Base-by-base conservation (phyloP, 1,140 invertebrate genomes). In the Caerostris extrusa region DNA sequence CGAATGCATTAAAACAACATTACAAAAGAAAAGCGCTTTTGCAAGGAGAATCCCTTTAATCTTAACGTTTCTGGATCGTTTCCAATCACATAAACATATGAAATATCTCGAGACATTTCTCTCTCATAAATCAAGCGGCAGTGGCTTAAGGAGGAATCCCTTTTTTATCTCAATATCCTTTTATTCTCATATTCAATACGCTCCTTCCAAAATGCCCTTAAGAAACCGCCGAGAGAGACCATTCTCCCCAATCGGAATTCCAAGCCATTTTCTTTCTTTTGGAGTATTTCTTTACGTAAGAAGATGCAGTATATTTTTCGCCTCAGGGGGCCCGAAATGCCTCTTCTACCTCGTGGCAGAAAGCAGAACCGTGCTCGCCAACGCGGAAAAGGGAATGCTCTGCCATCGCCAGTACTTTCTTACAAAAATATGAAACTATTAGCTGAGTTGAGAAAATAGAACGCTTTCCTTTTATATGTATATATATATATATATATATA, bases 151-250 rank as follows among this genome's bases (percentile, higher is more conserved):
- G 61, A 6, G 17, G n/a, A 67, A 67, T 67, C 61, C 61, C 61
- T n/a, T 67, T 64, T 67, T 67, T 67, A 67, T 67, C 61, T 67
- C 61, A 67, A 67, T 67, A 67, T 67, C 61, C 61, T 67, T 67
- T 67, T 67, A 67, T 67, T 67, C 17, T 67, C 14, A 67, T 67
- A 67, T 67, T 67, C 61, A 67, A 67, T 67, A 67, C 61, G 61
- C 61, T 64, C 61, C 61, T 67, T 67, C 34, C 34, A 34, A 34
- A 34, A 34, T 0, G 34, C 34, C 34, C 34, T 34, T 34, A 67
- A 67, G 61, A 67, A 67, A 67, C 61, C 61, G 61, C 61, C 61
- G 5, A 14, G 61, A 67, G 61, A 67, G 14, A 17, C 14, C n/a
- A 7, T n/a, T 12, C 12, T 67, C 14, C 14, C 14, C n/a, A 17